A percentile compares a stretch with the other conserved stretches of the same genome.
Evolutionary conservation across 2,113 vertebrate genomes (phyloP).

Genomic region (Vanacampus margaritifer): DNA sequence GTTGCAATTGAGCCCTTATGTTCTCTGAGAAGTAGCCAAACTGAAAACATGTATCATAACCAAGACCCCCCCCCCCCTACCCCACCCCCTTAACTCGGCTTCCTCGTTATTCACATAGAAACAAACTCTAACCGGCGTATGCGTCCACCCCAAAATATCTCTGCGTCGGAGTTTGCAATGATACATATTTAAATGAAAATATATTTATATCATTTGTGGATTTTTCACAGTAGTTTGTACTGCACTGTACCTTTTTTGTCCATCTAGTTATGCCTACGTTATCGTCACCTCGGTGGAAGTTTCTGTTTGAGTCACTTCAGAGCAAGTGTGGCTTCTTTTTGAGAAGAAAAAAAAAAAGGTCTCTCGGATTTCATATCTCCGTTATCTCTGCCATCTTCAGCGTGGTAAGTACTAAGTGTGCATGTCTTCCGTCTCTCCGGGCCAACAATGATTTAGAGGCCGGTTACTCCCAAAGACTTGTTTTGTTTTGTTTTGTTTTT

Average conservation of each 20-base stretch:
- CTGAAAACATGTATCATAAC: constrained; percentile 66
- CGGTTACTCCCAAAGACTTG: constrained; percentile 73
- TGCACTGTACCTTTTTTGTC: constrained; percentile 72
- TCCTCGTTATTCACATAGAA: constrained; percentile 72
- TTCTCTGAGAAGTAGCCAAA: constrained; percentile 73
- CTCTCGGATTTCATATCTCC: constrained; percentile 52
- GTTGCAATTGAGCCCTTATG: constrained; percentile 77
- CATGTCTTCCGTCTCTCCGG: constrained; percentile 62
- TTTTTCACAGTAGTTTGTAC: constrained; percentile 77
- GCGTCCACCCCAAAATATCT: constrained; percentile 71
- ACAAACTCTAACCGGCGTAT: constrained; percentile 68
- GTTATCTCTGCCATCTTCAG: constrained; percentile 55
- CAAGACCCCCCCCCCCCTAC: constrained; percentile 52
- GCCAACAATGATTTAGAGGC: constrained; percentile 65
- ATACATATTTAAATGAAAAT: constrained; percentile 79
- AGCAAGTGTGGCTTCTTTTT: constrained; percentile 57
- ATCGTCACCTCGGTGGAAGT: constrained; percentile 65
- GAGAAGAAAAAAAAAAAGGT: constrained; percentile 66
- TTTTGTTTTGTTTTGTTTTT: constrained; percentile 34
- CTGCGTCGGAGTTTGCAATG: constrained; percentile 70
- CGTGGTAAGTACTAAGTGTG: constrained; percentile 58
- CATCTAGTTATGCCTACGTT: constrained; percentile 68
- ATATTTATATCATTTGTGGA: constrained; percentile 76
- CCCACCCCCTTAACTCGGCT: constrained; percentile 33
- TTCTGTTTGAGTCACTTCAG: constrained; percentile 64